Evolutionary conservation across 2,797 vertebrate species (phyloP), one percentile per base, ranked within the genome.

Genomic region (Pteronotus mesoamericanus): DNA sequence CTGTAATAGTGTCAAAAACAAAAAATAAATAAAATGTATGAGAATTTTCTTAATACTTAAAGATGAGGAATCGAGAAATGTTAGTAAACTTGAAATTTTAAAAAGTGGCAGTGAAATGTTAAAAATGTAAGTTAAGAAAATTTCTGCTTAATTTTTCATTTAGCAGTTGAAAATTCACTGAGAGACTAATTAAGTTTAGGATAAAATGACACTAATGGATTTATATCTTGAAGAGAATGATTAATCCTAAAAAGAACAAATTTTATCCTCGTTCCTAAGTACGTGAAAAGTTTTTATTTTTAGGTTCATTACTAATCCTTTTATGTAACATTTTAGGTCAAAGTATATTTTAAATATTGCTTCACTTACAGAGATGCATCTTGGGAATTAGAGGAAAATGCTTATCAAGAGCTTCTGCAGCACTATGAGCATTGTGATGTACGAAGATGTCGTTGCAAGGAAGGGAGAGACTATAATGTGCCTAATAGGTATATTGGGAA

Each of bases 301-400:
- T 86, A 94, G 24, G 80, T 80, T 94, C 24, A 89, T 94, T 87
- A 61, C 3, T 16, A 51, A 6, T 84, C 71, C 39, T 87, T 95
- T 57, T 78, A 53, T 77, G 26, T 91, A 86, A 71, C 74, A 75
- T 57, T 96, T 32, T 89, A 82, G 21, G 19, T 68, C 61, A 95
- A 84, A 86, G 8, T 84, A 3, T 84, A 79, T 89, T 83, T 96
- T 72, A 48, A 91, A 8, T 92, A 10, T 96, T 93, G 7, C 3
- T 88, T 96, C 89, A 24, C 93, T 97, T 98, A 84, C 97, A 99
- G 99, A 98, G 99, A 99, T 98, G 99, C 99, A 0, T 99, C 99
- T 19, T 99, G 99, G 99, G 99, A 99, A 98, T 98, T 99, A 98
- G 99, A 99, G 97, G 99, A 99, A 79, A 99, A 99, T 66, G 99